Evolutionary conservation across 2,797 vertebrate species (phyloP).

Genomic region (Mormyrus proboscirostris): DNA sequence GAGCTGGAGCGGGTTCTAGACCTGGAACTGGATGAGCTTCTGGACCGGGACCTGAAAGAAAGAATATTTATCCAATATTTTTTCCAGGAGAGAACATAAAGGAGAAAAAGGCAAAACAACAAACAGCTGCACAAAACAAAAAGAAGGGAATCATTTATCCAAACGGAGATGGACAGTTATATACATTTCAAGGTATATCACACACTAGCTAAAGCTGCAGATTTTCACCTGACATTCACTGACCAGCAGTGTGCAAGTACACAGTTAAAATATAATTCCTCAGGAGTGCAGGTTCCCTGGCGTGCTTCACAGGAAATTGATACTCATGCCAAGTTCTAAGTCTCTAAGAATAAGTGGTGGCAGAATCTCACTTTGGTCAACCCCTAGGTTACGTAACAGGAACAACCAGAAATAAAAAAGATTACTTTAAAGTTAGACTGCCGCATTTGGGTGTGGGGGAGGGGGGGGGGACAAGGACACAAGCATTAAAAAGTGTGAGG

Average conservation of each 20-base stretch:
- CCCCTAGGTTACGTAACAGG: background rate
- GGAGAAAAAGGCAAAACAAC: background rate
- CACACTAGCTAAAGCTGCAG: background rate
- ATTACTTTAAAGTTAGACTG: background rate
- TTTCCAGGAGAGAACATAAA: conserved; percentile 32
- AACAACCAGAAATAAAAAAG: background rate
- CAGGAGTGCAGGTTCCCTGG: background rate
- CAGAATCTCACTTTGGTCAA: background rate
- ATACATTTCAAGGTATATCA: background rate
- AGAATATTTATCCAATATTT: conserved; percentile 73
- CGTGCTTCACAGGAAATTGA: background rate
- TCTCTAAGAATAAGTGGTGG: background rate
- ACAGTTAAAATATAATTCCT: background rate
- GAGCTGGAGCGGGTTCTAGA: conserved; percentile 92
- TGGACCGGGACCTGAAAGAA: conserved; percentile 95
- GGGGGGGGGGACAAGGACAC: conserved; percentile 25
- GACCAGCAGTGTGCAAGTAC: background rate
- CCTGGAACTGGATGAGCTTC: conserved; percentile 95
- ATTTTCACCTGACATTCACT: background rate
- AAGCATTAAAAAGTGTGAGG: background rate
- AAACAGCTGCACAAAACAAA: conserved; percentile 8
- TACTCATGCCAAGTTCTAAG: background rate
- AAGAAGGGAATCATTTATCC: conserved; percentile 19
- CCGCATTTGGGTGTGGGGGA: conserved; percentile 22
- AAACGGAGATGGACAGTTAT: background rate